A percentile compares a stretch with the other conserved stretches of the same genome.
phyloP scores from a whole-genome alignment of 2,113 vertebrate species.

The Barnardius zonarius region DNA sequence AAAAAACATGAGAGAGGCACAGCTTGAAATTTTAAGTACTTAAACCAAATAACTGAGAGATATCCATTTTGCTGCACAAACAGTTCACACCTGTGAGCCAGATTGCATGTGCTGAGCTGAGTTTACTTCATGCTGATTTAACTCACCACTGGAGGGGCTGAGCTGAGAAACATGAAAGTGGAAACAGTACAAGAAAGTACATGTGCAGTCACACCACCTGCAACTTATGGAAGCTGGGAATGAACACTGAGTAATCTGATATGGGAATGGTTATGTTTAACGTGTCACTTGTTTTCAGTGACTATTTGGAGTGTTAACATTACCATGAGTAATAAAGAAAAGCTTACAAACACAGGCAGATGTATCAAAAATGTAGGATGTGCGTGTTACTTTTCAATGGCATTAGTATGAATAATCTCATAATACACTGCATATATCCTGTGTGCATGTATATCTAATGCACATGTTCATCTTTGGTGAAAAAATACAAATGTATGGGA shows the following conservation, averaged over 20 bases:
- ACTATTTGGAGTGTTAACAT: slow-evolving; percentile 42
- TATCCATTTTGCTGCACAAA: slow-evolving; percentile 6
- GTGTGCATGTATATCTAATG: background rate
- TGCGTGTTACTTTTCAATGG: background rate
- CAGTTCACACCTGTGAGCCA: slow-evolving; percentile 49
- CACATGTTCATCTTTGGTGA: background rate
- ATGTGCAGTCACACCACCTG: slow-evolving; percentile 54
- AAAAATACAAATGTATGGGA: background rate
- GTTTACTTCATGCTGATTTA: slow-evolving; percentile 54
- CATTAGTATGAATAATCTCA: background rate
- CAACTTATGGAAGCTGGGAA: slow-evolving; percentile 53
- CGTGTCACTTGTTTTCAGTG: slow-evolving; percentile 41
- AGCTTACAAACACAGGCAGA: slow-evolving; percentile 57
- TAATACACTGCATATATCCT: background rate
- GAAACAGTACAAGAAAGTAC: slow-evolving; percentile 34
- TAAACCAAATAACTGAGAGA: slow-evolving; percentile 17
- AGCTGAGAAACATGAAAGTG: slow-evolving; percentile 47
- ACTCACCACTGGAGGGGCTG: slow-evolving; percentile 54
- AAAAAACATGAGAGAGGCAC: slow-evolving; percentile 32
- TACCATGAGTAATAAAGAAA: slow-evolving; percentile 53
- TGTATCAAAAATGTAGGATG: slow-evolving; percentile 35
- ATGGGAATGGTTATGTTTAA: slow-evolving; percentile 37
- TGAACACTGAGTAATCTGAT: slow-evolving; percentile 47
- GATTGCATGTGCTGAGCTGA: slow-evolving; percentile 49
- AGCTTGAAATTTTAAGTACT: slow-evolving; percentile 50